Conservation (phyloP, 2,888 invertebrate species). For the Orgyia antiqua region DNA sequence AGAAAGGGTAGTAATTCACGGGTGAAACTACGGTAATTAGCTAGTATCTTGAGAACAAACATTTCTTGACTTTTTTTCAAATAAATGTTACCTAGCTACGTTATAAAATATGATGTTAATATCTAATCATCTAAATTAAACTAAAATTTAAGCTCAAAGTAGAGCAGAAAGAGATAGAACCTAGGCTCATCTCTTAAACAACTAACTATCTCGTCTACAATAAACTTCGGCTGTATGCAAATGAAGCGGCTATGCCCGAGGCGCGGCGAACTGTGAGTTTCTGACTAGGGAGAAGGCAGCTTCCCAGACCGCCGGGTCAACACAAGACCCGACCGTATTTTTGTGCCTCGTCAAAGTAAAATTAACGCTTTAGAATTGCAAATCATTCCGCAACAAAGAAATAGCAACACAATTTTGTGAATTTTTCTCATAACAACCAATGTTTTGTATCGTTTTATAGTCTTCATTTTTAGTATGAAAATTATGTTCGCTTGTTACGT, state of each 20-base stretch:
- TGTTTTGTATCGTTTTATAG: too few species aligned
- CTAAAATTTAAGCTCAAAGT: too few species aligned
- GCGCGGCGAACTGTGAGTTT: constrained; percentile 30
- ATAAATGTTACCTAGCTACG: too few species aligned
- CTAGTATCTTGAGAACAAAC: too few species aligned
- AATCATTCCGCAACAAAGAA: constrained; percentile 70
- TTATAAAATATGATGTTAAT: too few species aligned
- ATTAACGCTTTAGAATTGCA: constrained; percentile 75
- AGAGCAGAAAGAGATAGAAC: too few species aligned
- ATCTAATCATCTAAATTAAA: too few species aligned
- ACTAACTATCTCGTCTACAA: constrained; percentile 49
- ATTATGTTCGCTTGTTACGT: too few species aligned
- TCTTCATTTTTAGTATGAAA: too few species aligned
- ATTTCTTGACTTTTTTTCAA: too few species aligned
- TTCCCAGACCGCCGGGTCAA: constrained; percentile 41
- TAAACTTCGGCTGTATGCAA: constrained; percentile 70
- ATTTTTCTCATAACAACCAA: constrained; percentile 68
- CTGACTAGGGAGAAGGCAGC: constrained; percentile 15
- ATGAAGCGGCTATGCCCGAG: constrained; percentile 55
- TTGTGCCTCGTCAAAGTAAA: constrained; percentile 73
- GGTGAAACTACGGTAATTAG: too few species aligned
- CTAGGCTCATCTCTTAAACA: constrained; percentile 47
- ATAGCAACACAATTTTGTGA: constrained; percentile 62
- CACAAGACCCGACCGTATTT: constrained; percentile 55
- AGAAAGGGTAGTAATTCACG: too few species aligned